Percentiles rank a stretch among this genome's conserved stretches.
These are phyloP conservation scores for Tetragnatha montana DNA, from an alignment of 2,888 invertebrate species.

Conservation along the genomic window DNA sequence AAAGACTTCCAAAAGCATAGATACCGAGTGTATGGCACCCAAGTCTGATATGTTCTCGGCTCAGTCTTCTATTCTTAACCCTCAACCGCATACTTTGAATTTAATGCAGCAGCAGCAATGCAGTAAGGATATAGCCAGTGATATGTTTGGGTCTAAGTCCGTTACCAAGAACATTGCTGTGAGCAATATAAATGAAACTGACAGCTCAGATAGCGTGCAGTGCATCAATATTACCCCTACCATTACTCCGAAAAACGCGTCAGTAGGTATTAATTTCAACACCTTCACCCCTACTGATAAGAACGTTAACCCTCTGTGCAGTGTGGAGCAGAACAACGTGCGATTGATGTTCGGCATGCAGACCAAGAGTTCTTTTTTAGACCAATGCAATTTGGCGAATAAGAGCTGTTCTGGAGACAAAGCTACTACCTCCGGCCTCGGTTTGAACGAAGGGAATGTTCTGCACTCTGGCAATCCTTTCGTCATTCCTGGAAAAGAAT, in stretches of 20 bases:
- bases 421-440: constrained; percentile 23
- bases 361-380: constrained; percentile 67
- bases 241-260: constrained; percentile 37
- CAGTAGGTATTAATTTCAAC: constrained; percentile 59
- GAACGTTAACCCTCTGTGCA: constrained; percentile 43
- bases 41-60: constrained; percentile 49
- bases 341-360: constrained; percentile 38
- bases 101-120: constrained; percentile 41
- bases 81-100: constrained; percentile 34
- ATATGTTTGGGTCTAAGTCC: constrained; percentile 37
- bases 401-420: constrained; percentile 57
- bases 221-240: constrained; percentile 63
- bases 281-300: constrained; percentile 57
- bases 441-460: constrained; percentile 37
- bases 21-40: constrained; percentile 22
- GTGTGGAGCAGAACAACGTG: constrained; percentile 23
- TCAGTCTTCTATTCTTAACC: constrained; percentile 42
- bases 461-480: constrained; percentile 44
- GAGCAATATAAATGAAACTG: constrained; percentile 57
- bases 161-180: constrained; percentile 16
- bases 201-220: constrained; percentile 68
- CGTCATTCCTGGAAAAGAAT: constrained; percentile 32
- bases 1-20: constrained; percentile 42
- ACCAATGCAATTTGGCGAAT: constrained; percentile 64
- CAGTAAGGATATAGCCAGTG: constrained; percentile 32